Percentiles rank a stretch among this genome's conserved stretches.
phyloP scores from a whole-genome alignment of 2,888 invertebrate genomes.

The Smittia aterrima region DNA sequence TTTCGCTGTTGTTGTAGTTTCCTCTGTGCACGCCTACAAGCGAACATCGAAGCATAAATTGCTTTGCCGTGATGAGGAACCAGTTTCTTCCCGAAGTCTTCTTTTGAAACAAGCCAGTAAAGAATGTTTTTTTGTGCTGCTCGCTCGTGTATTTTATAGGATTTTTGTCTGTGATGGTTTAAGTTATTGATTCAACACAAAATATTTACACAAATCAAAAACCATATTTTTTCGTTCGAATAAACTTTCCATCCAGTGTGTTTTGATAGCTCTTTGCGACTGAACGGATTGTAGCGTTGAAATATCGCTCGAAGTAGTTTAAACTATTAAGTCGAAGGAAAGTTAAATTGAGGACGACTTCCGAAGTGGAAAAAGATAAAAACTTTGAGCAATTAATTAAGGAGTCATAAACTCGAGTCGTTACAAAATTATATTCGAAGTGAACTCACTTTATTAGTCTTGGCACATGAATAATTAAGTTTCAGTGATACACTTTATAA shows the following conservation, averaged over 20 bases:
- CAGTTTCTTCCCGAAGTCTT: slow-evolving; percentile 12
- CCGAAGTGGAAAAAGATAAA: not conserved
- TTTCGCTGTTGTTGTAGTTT: slow-evolving; percentile 20
- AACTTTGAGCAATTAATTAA: slow-evolving; percentile 9
- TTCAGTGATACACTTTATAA: slow-evolving; percentile 1
- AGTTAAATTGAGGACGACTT: not conserved
- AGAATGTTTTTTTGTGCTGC: slow-evolving; percentile 20
- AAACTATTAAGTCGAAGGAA: not conserved
- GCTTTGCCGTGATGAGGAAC: slow-evolving; percentile 2
- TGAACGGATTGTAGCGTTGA: not conserved
- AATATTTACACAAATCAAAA: slow-evolving; percentile 24
- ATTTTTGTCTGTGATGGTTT: slow-evolving; percentile 33
- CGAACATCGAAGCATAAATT: slow-evolving; percentile 7
- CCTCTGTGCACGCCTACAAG: slow-evolving; percentile 33
- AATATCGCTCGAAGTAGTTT: not conserved
- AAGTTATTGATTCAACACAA: slow-evolving; percentile 24
- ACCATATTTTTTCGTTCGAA: slow-evolving; percentile 37
- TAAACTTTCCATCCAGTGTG: slow-evolving; percentile 22
- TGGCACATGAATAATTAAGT: not conserved
- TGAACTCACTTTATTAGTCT: not conserved
- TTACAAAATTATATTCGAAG: not conserved
- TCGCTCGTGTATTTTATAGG: slow-evolving; percentile 18
- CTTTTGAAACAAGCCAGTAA: not conserved
- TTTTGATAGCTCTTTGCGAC: slow-evolving; percentile 26
- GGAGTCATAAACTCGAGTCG: not conserved